These are phyloP conservation scores for Grantiella picta DNA, from an alignment of 2,113 vertebrate species.

Conservation along the genomic window DNA sequence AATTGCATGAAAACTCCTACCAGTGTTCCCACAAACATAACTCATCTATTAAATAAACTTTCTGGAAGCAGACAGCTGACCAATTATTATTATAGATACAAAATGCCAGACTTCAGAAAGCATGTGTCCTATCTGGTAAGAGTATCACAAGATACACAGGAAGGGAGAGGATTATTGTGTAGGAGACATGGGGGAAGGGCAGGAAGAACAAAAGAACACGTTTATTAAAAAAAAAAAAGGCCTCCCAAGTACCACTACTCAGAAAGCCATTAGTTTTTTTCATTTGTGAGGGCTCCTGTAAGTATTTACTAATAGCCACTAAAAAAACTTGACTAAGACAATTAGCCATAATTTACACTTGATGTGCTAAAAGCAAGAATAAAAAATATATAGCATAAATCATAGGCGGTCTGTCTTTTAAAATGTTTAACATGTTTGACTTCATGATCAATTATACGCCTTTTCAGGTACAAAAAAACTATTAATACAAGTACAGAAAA, in stretches of 20 bases:
- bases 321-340: not conserved
- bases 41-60: not conserved
- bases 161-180: not conserved
- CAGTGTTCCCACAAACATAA: not conserved
- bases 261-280: not conserved
- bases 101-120: not conserved
- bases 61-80: not conserved
- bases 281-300: not conserved
- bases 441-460: not conserved
- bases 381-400: not conserved
- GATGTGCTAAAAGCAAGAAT: not conserved
- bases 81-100: not conserved
- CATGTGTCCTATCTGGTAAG: not conserved
- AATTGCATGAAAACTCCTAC: not conserved
- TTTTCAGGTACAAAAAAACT: not conserved
- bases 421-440: not conserved
- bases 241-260: not conserved
- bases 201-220: slow-evolving; percentile 13
- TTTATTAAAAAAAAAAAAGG: not conserved
- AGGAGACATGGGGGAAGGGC: not conserved
- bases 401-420: not conserved
- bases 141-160: not conserved
- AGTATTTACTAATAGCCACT: not conserved
- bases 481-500: not conserved
- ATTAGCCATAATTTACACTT: not conserved